phyloP scores from a whole-genome alignment of 2,113 vertebrate species.

The Cinclus cinclus region DNA sequence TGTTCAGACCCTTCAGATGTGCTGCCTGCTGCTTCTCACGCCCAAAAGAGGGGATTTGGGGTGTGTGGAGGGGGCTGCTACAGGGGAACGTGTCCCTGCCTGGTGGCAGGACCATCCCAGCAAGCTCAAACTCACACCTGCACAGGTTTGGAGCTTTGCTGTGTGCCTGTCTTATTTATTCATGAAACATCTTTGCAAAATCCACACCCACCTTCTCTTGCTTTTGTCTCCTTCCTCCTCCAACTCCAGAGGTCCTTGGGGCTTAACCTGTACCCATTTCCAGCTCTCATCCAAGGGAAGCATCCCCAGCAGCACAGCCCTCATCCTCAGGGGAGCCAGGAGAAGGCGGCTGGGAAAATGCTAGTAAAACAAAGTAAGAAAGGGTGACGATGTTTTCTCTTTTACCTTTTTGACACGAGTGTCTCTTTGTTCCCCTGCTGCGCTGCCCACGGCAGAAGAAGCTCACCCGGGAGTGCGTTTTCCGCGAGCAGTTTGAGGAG shows the following conservation, averaged over 20 bases:
- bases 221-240: not conserved
- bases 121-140: not conserved
- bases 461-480: conserved; percentile 93
- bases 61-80: fast-evolving
- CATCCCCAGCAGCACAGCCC: not conserved
- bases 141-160: not conserved
- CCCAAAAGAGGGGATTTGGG: fast-evolving
- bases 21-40: not conserved
- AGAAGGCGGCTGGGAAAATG: not conserved
- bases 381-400: no score
- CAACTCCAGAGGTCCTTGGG: not conserved
- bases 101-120: not conserved
- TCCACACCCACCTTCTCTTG: not conserved
- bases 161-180: not conserved
- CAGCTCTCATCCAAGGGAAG: not conserved
- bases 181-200: not conserved
- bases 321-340: not conserved
- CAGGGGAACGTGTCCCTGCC: not conserved
- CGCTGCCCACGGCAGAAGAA: conserved; percentile 83
- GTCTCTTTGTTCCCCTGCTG: not conserved
- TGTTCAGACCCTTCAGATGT: not conserved
- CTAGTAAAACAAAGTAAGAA: not conserved
- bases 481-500: conserved; percentile 98
- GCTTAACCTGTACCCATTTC: not conserved
- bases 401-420: not conserved